Base-by-base conservation (phyloP, 2,888 invertebrate genomes). In the Piscicola geometra region DNA sequence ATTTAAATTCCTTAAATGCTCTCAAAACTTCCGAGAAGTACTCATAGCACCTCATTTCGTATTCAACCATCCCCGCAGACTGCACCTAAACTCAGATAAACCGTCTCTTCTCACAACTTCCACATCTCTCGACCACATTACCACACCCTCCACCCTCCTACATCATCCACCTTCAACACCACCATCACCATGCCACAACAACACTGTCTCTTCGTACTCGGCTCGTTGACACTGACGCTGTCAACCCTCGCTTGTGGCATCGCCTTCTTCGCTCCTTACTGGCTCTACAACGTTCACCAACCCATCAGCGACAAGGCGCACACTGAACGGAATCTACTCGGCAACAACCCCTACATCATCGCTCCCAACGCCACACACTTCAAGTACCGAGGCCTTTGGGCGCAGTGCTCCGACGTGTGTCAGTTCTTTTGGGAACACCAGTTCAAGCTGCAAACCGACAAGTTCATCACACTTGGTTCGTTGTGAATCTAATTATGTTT, bases 351-450 rank as follows among this genome's bases (percentile, higher is more conserved):
- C 28, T 76, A 76, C 70, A 74, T 76, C 32, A 5, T 60, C 30
- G 12, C 32, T 9, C 21, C 60, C 50, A 32, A 41, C 3, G 60
- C 18, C 32, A 36, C 68, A 1, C 33, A 66, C 66, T 73, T 35
- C 73, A 73, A 33, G 64, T 73, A 73, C 73, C 32, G 76, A 25
- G 76, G 76, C 21, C 75, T 76, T n/a, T 76, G 76, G 76, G 76
- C 76, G 9, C 76, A 76, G 64, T 76, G 76, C 60, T 56, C 60
- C 2, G 70, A 64, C 21, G 75, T 41, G 41, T 76, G 76, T 36
- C 76, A 76, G 75, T 76, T 74, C 69, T 76, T 76, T 64, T 76
- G 76, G 76, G 69, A 76, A 30, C 33, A 73, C 70, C 32, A 76
- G 33, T 76, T 74, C 69, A 74, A 35, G 32, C 60, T 76, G 33